These are phyloP conservation scores for Melanostoma scalare DNA, from an alignment of 2,888 invertebrate species.

Conservation along the genomic window DNA sequence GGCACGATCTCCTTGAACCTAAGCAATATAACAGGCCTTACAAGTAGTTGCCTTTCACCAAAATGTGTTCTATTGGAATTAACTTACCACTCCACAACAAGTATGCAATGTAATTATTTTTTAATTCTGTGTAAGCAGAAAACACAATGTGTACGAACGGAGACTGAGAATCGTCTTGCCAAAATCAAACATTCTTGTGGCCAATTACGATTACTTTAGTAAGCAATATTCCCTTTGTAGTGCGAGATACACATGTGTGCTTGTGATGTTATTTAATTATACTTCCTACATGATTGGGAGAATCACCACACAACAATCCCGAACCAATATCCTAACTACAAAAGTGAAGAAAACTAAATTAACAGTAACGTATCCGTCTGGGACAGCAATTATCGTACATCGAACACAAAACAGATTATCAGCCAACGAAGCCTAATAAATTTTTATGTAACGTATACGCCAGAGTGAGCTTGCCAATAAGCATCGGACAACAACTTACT, in stretches of 20 bases:
- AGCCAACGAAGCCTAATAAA: conserved; percentile 52
- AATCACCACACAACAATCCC: conserved; percentile 12
- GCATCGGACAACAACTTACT: not conserved
- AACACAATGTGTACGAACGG: too few species aligned
- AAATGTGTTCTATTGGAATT: too few species aligned
- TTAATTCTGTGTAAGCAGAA: too few species aligned
- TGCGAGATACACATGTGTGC: conserved; percentile 25
- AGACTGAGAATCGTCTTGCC: too few species aligned
- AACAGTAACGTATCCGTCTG: conserved; percentile 53
- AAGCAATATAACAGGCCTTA: too few species aligned
- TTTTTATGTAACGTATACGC: conserved; percentile 59
- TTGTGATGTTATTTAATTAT: conserved; percentile 60
- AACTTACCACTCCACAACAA: too few species aligned
- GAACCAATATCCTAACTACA: conserved; percentile 30
- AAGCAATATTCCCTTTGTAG: conserved; percentile 44
- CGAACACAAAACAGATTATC: conserved; percentile 56
- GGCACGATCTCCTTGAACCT: too few species aligned
- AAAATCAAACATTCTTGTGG: conserved; percentile 36
- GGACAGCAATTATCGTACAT: conserved; percentile 49
- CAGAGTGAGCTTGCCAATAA: conserved; percentile 21
- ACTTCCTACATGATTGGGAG: conserved; percentile 23
- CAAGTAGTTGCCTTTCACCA: too few species aligned
- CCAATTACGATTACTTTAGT: conserved; percentile 53
- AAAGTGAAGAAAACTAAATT: conserved; percentile 47
- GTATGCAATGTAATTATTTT: too few species aligned